Percentiles rank a stretch among this genome's conserved stretches.
These are phyloP conservation scores for Stegostoma tigrinum DNA, from an alignment of 2,113 vertebrate genomes.

Conservation along the genomic window DNA sequence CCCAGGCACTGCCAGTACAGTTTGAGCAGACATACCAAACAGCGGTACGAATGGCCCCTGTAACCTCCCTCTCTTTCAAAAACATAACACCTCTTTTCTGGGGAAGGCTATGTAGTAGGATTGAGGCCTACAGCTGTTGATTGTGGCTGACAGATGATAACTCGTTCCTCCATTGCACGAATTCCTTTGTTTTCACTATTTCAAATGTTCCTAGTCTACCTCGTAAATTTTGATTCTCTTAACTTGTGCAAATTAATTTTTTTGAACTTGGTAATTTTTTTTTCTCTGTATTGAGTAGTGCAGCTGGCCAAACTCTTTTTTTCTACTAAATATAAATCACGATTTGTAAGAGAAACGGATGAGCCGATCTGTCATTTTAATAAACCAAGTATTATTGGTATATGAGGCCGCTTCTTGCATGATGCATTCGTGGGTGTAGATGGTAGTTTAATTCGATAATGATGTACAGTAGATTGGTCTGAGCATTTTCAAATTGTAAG, in stretches of 20 bases:
- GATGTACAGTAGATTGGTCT: not conserved
- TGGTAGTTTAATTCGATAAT: not conserved
- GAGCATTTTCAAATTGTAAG: not conserved
- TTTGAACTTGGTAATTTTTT: not conserved
- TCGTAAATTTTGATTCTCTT: not conserved
- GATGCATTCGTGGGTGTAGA: not conserved
- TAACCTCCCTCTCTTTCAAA: not conserved
- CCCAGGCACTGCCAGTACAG: not conserved
- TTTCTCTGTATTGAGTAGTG: not conserved
- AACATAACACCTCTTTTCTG: not conserved
- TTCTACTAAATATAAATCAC: not conserved
- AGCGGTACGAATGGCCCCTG: not conserved
- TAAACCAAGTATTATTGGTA: not conserved
- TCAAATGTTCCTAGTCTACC: not conserved
- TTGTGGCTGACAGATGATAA: not conserved
- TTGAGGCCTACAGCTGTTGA: not conserved
- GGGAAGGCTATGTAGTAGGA: not conserved
- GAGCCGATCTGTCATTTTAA: not conserved
- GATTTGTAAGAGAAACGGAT: not conserved
- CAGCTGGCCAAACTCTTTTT: not conserved
- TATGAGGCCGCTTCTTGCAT: not conserved
- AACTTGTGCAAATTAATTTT: not conserved
- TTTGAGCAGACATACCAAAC: not conserved
- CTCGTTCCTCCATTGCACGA: not conserved
- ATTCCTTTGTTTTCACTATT: conserved; percentile 13